phyloP scores from a whole-genome alignment of 2,113 vertebrate genomes.

The Petrocephalus microphthalmus region DNA sequence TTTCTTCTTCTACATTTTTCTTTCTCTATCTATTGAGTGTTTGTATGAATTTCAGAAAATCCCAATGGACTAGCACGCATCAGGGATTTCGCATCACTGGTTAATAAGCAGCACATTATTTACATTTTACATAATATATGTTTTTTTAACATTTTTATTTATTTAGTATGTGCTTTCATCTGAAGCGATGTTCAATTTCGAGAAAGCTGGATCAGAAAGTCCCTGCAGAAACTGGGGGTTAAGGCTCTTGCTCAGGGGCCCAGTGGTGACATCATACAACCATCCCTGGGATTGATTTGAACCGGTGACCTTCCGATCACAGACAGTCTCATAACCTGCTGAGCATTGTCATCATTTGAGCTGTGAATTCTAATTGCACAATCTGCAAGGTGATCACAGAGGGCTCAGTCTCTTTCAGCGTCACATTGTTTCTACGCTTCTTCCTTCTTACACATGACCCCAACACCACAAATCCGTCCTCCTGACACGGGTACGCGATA shows the following conservation, averaged over 20 bases:
- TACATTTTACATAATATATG: background rate
- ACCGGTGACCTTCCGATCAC: background rate
- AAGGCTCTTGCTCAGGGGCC: too few relatives aligned
- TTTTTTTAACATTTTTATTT: too few relatives aligned
- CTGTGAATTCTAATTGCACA: slow-evolving; percentile 69
- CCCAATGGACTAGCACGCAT: background rate
- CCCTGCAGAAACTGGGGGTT: too few relatives aligned
- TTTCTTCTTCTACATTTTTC: background rate
- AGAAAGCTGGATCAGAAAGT: too few relatives aligned
- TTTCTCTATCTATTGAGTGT: slow-evolving; percentile 52
- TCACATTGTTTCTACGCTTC: background rate
- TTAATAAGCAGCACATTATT: slow-evolving; percentile 55
- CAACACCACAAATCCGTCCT: too few relatives aligned
- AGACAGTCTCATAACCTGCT: background rate
- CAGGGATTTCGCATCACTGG: slow-evolving; percentile 54
- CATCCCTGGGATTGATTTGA: background rate
- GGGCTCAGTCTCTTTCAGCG: background rate
- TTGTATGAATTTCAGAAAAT: background rate
- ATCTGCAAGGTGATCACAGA: slow-evolving; percentile 37
- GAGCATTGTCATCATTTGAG: slow-evolving; percentile 70
- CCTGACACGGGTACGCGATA: background rate
- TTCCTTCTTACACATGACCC: background rate
- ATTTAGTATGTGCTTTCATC: too few relatives aligned
- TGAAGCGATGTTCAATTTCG: too few relatives aligned
- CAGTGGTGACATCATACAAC: too few relatives aligned